Evolutionary conservation across 2,113 vertebrate genomes (phyloP).

Genomic region (Microtus richardsoni): DNA sequence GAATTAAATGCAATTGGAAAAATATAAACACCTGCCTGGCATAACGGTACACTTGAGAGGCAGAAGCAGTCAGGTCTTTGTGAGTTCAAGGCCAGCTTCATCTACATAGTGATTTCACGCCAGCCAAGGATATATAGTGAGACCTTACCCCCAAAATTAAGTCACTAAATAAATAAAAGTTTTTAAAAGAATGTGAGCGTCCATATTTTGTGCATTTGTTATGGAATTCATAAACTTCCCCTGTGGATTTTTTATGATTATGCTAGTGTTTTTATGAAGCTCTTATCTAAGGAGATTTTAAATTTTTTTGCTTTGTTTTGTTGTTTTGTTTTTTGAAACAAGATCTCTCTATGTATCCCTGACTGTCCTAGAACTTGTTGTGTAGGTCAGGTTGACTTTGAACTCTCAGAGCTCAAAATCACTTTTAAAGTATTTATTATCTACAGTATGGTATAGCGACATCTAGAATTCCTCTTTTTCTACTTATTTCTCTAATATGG

Average conservation of each 20-base stretch:
- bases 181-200: not conserved
- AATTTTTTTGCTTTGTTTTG: not conserved
- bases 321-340: not conserved
- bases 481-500: not conserved
- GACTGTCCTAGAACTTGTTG: not conserved
- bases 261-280: not conserved
- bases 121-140: not conserved
- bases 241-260: not conserved
- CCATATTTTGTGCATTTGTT: not conserved
- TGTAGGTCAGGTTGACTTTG: not conserved
- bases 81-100: not conserved
- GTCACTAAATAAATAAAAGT: not conserved
- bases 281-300: not conserved
- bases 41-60: not conserved
- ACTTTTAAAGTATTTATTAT: not conserved
- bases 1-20: not conserved
- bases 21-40: not conserved
- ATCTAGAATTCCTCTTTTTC: not conserved
- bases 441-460: not conserved
- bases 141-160: not conserved
- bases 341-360: not conserved
- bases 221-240: slow-evolving; percentile 11
- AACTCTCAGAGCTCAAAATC: not conserved
- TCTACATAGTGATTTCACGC: not conserved
- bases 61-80: not conserved